Base-by-base conservation (phyloP, 2,797 vertebrate species). In the Labroides dimidiatus region DNA sequence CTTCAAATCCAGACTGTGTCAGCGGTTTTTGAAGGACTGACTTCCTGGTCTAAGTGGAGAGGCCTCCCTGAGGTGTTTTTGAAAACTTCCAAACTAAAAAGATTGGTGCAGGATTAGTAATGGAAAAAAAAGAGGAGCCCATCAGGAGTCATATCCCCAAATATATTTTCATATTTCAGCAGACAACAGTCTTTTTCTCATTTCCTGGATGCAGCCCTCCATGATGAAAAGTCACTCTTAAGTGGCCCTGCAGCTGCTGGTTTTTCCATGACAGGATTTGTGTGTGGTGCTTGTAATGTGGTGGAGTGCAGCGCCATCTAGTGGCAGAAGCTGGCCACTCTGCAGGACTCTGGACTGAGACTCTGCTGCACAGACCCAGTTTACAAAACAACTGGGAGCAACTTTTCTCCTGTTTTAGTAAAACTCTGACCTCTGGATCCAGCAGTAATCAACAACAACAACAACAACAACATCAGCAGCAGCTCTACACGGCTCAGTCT, bases 231-330 rank as follows among this genome's bases (percentile, higher is more conserved):
- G 54, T 53, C 69, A 61, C 53, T 54, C n/a, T 42, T 48, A 48
- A 47, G 45, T 55, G 58, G 58, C 15, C 43, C 42, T 36, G 71
- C 67, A 70, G 75, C 75, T 69, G 72, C 63, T 80, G 37, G 33
- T 66, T 59, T 66, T 80, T 82, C 75, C 81, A 71, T 67, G 45
- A 73, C 36, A 57, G 16, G 9, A 47, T n/a, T n/a, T 27, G 27
- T 10, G 15, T 10, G 13, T 17, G 17, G 45, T 20, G 7, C 10
- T 15, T 17, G 30, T 15, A 24, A 80, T 84, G 15, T 4, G 63
- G 19, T 69, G 80, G 78, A 72, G 53, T 58, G n/a, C 8, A 59
- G 17, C 42, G 44, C 80, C 87, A 85, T 77, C 89, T 84, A 85
- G 82, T 55, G 87, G 37, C 23, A 0, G 5, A 33, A 0, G 5